These are phyloP conservation scores for Thunnus maccoyii DNA, from an alignment of 2,113 vertebrate genomes.

Conservation along the genomic window DNA sequence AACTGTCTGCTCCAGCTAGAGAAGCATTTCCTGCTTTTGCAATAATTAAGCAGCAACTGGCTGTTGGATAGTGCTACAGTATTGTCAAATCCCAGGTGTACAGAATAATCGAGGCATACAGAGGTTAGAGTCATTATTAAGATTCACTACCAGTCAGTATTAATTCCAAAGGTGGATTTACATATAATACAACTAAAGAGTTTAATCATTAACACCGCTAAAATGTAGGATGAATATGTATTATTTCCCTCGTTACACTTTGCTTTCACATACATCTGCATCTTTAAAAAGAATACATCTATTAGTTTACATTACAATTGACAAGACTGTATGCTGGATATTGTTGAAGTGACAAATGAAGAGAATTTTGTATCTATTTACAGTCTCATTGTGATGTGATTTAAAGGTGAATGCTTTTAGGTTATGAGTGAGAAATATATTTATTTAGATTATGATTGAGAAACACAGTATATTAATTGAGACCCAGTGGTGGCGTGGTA, in stretches of 20 bases:
- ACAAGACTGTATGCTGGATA: background rate
- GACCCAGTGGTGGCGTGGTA: conserved; percentile 67
- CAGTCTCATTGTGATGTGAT: conserved; percentile 38
- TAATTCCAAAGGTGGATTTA: conserved; percentile 39
- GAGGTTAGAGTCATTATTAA: conserved; percentile 37
- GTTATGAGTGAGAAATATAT: conserved; percentile 52
- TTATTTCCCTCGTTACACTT: background rate
- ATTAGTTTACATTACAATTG: conserved; percentile 1
- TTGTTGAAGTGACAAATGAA: conserved; percentile 39
- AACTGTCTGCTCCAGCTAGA: background rate
- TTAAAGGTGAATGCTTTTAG: conserved; percentile 60
- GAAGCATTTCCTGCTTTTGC: background rate
- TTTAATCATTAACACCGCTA: conserved; percentile 4
- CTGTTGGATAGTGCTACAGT: background rate
- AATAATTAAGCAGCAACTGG: conserved; percentile 26
- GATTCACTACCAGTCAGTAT: conserved; percentile 7
- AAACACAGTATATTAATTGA: conserved; percentile 63
- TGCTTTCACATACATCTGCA: conserved; percentile 1
- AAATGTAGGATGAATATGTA: background rate
- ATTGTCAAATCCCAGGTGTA: conserved; percentile 29
- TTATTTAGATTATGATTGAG: conserved; percentile 62
- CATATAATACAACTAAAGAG: conserved; percentile 31
- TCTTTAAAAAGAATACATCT: conserved; percentile 2
- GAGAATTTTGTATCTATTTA: background rate
- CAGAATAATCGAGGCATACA: conserved; percentile 37